Conservation (phyloP, 2,797 vertebrate genomes). For the Tamandua tetradactyla region DNA sequence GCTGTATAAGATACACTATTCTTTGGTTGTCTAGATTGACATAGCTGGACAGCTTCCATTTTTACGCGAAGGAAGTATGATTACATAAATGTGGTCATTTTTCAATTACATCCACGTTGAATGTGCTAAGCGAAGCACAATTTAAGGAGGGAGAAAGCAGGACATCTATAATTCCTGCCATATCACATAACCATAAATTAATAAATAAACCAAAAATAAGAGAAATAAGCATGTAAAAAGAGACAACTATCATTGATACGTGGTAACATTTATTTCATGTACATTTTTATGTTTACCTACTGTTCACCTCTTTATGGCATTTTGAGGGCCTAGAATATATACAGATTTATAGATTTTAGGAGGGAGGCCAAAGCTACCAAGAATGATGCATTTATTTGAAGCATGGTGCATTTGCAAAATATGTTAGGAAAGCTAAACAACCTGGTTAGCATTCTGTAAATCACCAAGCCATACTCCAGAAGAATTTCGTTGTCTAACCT, state of each 20-base stretch:
- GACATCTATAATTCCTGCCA: background rate
- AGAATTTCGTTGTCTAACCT: background rate
- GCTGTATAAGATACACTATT: background rate
- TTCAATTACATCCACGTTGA: background rate
- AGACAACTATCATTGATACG: background rate
- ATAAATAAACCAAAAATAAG: background rate
- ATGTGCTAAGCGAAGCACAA: background rate
- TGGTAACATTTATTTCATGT: background rate
- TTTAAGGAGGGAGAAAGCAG: background rate
- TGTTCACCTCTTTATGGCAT: background rate
- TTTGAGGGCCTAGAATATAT: background rate
- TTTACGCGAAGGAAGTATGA: background rate
- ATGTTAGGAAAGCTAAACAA: background rate
- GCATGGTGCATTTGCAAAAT: background rate
- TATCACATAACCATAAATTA: background rate
- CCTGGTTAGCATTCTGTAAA: background rate
- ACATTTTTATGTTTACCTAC: background rate
- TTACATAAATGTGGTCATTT: background rate
- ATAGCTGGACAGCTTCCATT: background rate
- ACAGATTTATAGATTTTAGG: background rate
- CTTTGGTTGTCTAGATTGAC: background rate
- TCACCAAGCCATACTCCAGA: background rate
- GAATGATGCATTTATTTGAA: background rate
- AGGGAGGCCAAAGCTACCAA: background rate
- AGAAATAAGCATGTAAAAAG: background rate